Conservation (phyloP, 2,797 vertebrate genomes). For the Macropus fuliginosus region DNA sequence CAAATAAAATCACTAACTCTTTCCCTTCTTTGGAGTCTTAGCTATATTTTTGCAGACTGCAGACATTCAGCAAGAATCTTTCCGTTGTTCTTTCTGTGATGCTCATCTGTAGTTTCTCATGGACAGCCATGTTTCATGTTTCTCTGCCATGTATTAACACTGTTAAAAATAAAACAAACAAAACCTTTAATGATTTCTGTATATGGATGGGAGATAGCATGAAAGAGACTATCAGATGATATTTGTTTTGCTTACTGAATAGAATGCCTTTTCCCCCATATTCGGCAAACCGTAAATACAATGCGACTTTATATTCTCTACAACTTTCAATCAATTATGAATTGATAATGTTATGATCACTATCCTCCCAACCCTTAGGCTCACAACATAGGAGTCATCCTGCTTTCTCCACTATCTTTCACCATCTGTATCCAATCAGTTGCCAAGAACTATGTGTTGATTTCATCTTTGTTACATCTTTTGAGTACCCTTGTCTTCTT, state of each 20-base stretch:
- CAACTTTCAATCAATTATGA: not conserved
- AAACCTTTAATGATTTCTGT: not conserved
- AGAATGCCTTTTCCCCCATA: not conserved
- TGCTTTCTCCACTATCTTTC: not conserved
- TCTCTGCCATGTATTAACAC: not conserved
- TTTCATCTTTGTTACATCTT: not conserved
- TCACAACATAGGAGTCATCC: not conserved
- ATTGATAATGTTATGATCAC: not conserved
- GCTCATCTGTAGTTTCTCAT: not conserved
- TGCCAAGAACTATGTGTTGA: not conserved
- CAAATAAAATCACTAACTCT: not conserved
- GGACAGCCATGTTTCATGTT: not conserved
- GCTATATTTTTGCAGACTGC: not conserved
- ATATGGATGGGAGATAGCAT: not conserved
- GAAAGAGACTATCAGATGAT: not conserved
- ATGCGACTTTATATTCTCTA: not conserved
- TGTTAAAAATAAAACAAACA: not conserved
- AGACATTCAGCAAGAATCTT: not conserved
- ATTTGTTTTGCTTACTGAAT: not conserved
- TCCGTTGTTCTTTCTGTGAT: not conserved
- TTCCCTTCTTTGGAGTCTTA: not conserved
- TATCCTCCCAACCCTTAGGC: not conserved
- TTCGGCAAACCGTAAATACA: not conserved
- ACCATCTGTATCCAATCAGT: not conserved
- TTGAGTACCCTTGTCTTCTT: not conserved